Percentiles rank a stretch among this genome's conserved stretches.
Conservation (phyloP, 2,113 vertebrate genomes). For the Pogona vitticeps region DNA sequence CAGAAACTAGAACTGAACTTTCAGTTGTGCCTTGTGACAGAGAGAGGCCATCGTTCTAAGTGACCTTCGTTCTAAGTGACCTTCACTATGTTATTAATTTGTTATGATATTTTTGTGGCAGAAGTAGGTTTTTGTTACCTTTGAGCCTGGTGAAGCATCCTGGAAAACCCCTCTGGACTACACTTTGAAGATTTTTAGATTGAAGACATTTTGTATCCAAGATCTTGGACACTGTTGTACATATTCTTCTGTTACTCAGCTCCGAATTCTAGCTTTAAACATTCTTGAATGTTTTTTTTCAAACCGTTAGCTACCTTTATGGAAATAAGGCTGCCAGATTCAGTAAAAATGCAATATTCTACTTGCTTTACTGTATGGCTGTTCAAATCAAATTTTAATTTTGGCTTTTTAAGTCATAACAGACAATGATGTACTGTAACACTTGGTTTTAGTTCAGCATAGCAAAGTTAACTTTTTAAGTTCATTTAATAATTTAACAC, state of each 20-base stretch:
- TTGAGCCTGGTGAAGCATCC: too few species aligned
- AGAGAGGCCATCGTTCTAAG: neutral
- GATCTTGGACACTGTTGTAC: neutral
- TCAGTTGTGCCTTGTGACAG: neutral
- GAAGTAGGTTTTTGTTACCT: too few species aligned
- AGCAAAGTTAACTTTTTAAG: neutral
- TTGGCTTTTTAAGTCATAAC: neutral
- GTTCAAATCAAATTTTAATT: neutral
- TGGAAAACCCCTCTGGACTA: too few species aligned
- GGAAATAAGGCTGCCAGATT: neutral
- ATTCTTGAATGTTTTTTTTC: neutral
- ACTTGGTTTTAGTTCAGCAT: constrained; percentile 22
- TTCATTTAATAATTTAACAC: neutral
- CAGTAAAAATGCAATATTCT: neutral
- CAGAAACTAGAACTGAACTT: neutral
- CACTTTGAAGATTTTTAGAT: too few species aligned
- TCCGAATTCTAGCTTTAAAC: neutral
- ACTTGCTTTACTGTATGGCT: neutral
- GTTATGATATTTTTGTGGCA: too few species aligned
- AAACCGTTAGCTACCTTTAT: neutral
- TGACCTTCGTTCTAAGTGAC: neutral
- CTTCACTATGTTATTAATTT: neutral
- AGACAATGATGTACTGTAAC: neutral
- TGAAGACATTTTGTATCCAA: neutral
- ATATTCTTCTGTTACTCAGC: neutral